These are phyloP conservation scores for Xestia sexstrigata DNA, from an alignment of 2,888 invertebrate species.

Conservation along the genomic window DNA sequence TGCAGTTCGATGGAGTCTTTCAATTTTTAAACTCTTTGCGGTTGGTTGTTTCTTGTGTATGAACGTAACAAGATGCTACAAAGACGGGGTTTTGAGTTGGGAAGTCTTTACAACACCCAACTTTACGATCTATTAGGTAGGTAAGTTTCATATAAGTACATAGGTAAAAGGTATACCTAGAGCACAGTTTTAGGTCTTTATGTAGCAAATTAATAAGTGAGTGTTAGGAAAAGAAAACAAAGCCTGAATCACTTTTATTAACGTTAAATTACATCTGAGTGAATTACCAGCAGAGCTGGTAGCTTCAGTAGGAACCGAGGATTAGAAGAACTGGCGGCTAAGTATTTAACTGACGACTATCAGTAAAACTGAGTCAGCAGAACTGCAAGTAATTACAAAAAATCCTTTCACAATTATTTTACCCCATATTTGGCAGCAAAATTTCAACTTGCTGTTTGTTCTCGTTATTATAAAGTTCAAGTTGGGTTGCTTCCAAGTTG, in stretches of 20 bases:
- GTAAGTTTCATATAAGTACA: not conserved
- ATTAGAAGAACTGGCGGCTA: not conserved
- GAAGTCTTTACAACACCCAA: not conserved
- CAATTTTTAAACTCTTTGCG: not conserved
- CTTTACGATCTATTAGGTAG: not conserved
- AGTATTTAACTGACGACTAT: not conserved
- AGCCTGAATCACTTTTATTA: conserved; percentile 31
- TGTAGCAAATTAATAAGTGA: not conserved
- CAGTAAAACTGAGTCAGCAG: not conserved
- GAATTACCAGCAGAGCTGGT: not conserved
- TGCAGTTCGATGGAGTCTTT: conserved; percentile 14
- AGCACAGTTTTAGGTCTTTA: not conserved
- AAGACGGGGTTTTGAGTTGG: not conserved
- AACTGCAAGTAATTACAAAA: not conserved
- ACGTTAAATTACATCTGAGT: conserved; percentile 1
- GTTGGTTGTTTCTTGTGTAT: not conserved
- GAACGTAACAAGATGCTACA: not conserved
- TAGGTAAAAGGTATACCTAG: not conserved
- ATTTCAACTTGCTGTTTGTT: not conserved
- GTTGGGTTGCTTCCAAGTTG: not conserved
- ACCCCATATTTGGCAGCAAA: not conserved
- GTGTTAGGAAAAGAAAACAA: not conserved
- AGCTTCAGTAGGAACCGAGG: not conserved
- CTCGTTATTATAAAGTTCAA: not conserved
- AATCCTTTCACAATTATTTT: not conserved